Base-by-base conservation (phyloP, 92 coral and sea anemone genomes). In the Metridium senile region DNA sequence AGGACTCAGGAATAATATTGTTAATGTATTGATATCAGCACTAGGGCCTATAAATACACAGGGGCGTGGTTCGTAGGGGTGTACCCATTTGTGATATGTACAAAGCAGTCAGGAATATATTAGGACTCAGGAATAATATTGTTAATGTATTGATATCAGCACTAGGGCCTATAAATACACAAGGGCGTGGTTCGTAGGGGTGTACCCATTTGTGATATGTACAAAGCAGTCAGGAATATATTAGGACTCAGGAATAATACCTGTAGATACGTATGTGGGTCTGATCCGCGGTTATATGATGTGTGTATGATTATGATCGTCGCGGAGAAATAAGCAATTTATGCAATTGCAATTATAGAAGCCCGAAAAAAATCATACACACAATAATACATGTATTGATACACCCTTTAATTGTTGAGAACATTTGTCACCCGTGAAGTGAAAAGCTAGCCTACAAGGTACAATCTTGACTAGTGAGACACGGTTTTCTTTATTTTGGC, bases 1-100 rank as follows among this genome's bases (percentile, higher is more conserved):
- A 26, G 74, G 74, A 10, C 29, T 70, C 22, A 53, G 74, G n/a
- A 58, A 70, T 70, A 70, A 70, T 70, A 49, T 70, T 19, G 74
- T 70, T 13, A 70, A 70, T 49, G 22, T 70, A 28, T 46, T 70
- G 61, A 43, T 70, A 56, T 70, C 74, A 8, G 61, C 62, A 11
- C 29, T 70, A 25, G 18, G 29, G 27, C 29, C 62, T 45, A 47
- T 32, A 16, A 45, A 49, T 9, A 1, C 6, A 46, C 25, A 47
- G 0, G 61, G 61, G 61, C 61, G 61, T 25, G 67, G 30, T 27
- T 29, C 33, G 27, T 62, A 25, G 63, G 61, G 9, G 61, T 45
- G 8, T 17, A 45, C 8, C 56, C 20, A 10, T 47, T 9, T 9
- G 56, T 9, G 56, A 20, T 47, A 20, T 20, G 10, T 20, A 47